Base-by-base conservation (phyloP, 2,888 invertebrate species). In the Eupithecia exiguata region DNA sequence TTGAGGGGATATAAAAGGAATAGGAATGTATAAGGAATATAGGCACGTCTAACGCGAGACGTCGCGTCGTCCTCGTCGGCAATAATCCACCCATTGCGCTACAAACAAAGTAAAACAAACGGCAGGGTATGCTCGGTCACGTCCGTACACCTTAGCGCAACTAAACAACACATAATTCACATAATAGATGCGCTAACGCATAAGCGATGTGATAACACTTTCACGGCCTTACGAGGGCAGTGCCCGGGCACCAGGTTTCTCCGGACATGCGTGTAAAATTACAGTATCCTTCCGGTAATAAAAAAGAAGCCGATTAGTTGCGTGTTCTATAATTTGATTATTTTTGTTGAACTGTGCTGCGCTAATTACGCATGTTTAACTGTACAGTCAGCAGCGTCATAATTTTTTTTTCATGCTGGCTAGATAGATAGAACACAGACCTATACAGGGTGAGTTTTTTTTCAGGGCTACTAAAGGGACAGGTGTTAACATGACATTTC, bases 171-270 rank as follows among this genome's bases (percentile, higher is more conserved):
- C 36, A 30, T 68, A 74, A 74, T 74, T 67, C 72, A 53, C 68
- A 65, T 74, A 72, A 62, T 30, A 70, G 53, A 46, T 74, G 63
- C 66, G 70, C 63, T 69, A 72, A 74, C 69, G 70, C 71, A 69
- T 76, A 74, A 78, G 63, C 46, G 69, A 80, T 79, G 72, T 74
- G 79, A 77, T 80, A 80, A 77, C 72, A 76, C 72, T 71, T 77
- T 68, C 76, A 74, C 75, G 77, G 68, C 74, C 77, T 30, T 71
- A 72, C 30, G 63, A 61, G 70, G 72, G 67, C 63, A 75, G 49
- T 70, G 72, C n/a, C 75, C 72, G 58, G 30, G 5, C n/a, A 65
- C 21, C 1, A 25, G 58, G 72, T 72, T 75, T 75, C 68, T 68
- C 72, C 75, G 75, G 75, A 75, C 67, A 75, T 72, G 43, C 72